These are phyloP conservation scores for Acanthurus leucopareius DNA, from an alignment of 2,797 vertebrate genomes.

Conservation along the genomic window DNA sequence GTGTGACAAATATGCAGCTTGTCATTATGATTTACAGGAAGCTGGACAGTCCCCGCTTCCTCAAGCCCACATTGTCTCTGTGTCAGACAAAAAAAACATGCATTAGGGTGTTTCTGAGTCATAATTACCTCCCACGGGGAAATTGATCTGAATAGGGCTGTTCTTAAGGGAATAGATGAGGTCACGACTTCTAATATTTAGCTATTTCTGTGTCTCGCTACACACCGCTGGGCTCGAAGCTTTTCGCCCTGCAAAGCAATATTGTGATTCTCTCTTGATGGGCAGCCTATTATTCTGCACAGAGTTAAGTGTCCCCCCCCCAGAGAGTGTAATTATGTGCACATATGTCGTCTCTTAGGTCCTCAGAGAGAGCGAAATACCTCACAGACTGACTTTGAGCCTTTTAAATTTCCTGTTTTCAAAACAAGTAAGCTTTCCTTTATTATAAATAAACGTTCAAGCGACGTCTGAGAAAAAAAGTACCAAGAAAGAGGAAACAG, in stretches of 20 bases:
- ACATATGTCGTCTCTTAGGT: slow-evolving; percentile 23
- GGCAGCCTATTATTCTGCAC: slow-evolving; percentile 31
- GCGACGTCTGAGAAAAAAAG: neutral
- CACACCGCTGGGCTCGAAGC: slow-evolving; percentile 10
- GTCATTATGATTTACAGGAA: slow-evolving; percentile 44
- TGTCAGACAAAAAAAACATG: slow-evolving; percentile 42
- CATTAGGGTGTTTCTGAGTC: slow-evolving; percentile 65
- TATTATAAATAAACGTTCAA: neutral
- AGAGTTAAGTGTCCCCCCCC: slow-evolving; percentile 16
- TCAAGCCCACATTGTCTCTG: slow-evolving; percentile 49
- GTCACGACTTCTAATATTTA: slow-evolving; percentile 59
- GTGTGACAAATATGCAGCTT: slow-evolving; percentile 42
- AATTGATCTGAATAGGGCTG: slow-evolving; percentile 34
- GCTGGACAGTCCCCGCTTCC: slow-evolving; percentile 27
- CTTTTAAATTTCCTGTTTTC: slow-evolving; percentile 12
- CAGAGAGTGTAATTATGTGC: slow-evolving; percentile 36
- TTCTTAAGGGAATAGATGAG: slow-evolving; percentile 60
- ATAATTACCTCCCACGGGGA: slow-evolving; percentile 67
- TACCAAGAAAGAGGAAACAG: neutral
- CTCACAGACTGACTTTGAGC: neutral
- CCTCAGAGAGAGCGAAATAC: slow-evolving; percentile 7
- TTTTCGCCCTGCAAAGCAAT: slow-evolving; percentile 53
- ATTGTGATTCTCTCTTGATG: slow-evolving; percentile 45
- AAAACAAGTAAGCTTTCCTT: slow-evolving; percentile 8
- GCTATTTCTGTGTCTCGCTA: slow-evolving; percentile 41